Conservation (phyloP, 2,113 vertebrate genomes). For the Ciconia stormi region DNA sequence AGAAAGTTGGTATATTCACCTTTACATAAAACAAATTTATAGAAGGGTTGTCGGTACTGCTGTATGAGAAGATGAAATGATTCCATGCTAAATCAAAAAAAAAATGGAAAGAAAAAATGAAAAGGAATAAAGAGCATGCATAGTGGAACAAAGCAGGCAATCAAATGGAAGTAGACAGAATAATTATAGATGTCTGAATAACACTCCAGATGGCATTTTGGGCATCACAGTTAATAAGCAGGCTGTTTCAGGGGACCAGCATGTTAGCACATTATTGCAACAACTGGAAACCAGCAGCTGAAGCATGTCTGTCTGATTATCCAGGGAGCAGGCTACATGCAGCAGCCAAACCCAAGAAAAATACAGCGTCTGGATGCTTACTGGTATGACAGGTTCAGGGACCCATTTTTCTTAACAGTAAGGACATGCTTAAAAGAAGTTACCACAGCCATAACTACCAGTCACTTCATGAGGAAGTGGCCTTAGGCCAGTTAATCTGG, state of each 20-base stretch:
- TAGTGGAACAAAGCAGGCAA: conserved; percentile 9
- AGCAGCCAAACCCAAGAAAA: not conserved
- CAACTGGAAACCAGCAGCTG: conserved; percentile 29
- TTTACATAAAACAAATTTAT: not conserved
- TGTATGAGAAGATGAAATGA: not conserved
- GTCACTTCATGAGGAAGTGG: not conserved
- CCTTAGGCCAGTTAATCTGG: not conserved
- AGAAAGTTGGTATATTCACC: not conserved
- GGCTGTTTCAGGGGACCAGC: conserved; percentile 29
- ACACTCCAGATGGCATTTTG: conserved; percentile 43
- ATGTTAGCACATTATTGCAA: conserved; percentile 32
- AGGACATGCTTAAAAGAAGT: not conserved
- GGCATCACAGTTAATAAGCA: conserved; percentile 31
- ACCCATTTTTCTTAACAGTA: not conserved
- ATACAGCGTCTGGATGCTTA: not conserved
- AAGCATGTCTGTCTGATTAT: conserved; percentile 1
- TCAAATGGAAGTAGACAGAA: conserved; percentile 8
- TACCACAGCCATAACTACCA: not conserved
- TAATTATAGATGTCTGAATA: conserved; percentile 27
- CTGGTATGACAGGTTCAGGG: not conserved
- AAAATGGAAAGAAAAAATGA: not conserved
- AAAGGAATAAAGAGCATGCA: not conserved
- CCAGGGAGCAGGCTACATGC: not conserved
- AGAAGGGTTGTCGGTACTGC: not conserved
- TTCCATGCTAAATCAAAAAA: not conserved